These are phyloP conservation scores for Sphenodon punctatus DNA, from an alignment of 2,797 vertebrate species.

Conservation along the genomic window DNA sequence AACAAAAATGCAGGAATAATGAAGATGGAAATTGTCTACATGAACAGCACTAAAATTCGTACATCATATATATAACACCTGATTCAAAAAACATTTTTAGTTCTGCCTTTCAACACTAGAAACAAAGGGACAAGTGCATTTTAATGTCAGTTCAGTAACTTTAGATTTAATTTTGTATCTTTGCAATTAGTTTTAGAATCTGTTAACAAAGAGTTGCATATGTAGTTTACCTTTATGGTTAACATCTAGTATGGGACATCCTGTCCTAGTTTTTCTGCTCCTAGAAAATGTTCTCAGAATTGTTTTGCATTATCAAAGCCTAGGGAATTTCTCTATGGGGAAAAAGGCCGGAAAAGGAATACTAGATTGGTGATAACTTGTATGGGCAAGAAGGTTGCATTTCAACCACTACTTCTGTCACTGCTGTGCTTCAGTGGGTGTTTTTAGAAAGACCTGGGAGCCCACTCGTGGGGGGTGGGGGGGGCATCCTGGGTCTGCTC, in stretches of 20 bases:
- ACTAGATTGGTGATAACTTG: not conserved
- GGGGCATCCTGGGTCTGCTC: too few relatives aligned
- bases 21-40: too few relatives aligned
- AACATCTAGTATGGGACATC: not conserved
- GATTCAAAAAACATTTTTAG: too few relatives aligned
- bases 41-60: too few relatives aligned
- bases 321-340: not conserved
- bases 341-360: not conserved
- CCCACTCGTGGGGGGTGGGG: too few relatives aligned
- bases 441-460: too few relatives aligned
- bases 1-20: too few relatives aligned
- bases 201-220: not conserved
- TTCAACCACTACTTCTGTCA: constrained; percentile 11
- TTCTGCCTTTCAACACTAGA: too few relatives aligned
- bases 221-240: not conserved
- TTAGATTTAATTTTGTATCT: not conserved
- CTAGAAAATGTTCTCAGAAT: constrained; percentile 8
- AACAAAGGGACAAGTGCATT: too few relatives aligned
- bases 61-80: too few relatives aligned
- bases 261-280: not conserved
- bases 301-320: not conserved
- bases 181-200: not conserved
- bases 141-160: not conserved
- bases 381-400: not conserved
- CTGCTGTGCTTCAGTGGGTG: constrained; percentile 4